These are phyloP conservation scores for Murina feae DNA, from an alignment of 2,113 vertebrate species.

Conservation along the genomic window DNA sequence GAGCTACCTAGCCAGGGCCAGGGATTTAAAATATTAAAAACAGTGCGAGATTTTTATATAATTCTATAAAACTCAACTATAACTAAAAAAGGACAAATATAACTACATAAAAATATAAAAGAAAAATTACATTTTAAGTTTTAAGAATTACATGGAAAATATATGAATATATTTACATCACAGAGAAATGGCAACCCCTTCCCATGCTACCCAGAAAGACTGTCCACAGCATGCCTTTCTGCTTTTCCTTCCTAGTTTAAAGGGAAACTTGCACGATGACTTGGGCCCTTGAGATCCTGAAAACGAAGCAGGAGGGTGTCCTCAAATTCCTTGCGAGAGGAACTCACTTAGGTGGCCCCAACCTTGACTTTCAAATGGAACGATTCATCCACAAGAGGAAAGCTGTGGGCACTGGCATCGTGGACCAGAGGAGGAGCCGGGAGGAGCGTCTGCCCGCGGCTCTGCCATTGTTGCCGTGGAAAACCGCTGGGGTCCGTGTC, in stretches of 20 bases:
- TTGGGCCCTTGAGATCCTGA: background rate
- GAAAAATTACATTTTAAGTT: background rate
- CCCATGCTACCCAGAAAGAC: background rate
- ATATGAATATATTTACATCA: background rate
- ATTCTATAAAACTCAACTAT: background rate
- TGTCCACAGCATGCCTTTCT: background rate
- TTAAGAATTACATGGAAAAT: background rate
- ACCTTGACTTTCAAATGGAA: background rate
- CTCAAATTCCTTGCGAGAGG: background rate
- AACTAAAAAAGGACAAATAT: background rate
- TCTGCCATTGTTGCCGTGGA: background rate
- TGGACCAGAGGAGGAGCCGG: background rate
- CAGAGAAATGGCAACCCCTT: background rate
- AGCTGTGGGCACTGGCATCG: background rate
- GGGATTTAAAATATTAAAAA: background rate
- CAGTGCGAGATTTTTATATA: background rate
- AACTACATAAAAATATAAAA: background rate
- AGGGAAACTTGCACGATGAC: background rate
- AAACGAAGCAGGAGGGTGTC: background rate
- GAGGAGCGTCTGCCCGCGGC: background rate
- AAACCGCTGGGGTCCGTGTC: background rate
- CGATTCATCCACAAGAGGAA: background rate
- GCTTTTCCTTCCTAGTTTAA: background rate
- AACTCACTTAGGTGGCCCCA: background rate
- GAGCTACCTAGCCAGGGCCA: background rate